Percentiles rank a stretch among this genome's conserved stretches.
These are phyloP conservation scores for Corythaixoides concolor DNA, from an alignment of 2,113 vertebrate genomes.

Conservation along the genomic window DNA sequence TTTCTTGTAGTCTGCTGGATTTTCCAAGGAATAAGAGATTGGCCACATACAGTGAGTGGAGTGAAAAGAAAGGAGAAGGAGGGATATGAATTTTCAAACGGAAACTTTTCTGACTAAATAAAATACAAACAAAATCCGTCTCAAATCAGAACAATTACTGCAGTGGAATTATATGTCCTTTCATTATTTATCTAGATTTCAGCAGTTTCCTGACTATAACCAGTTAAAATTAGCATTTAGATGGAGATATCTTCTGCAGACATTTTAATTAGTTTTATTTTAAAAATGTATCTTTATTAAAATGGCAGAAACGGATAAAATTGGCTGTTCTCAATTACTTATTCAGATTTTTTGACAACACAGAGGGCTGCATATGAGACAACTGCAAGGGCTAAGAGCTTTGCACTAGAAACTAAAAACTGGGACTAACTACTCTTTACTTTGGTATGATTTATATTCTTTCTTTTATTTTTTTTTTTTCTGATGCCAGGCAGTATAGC, in stretches of 20 bases:
- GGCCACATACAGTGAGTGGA: neutral
- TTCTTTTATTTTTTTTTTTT: too few species aligned
- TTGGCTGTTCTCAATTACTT: neutral
- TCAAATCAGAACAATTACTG: neutral
- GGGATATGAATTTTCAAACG: neutral
- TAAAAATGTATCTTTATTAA: neutral
- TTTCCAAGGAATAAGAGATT: neutral
- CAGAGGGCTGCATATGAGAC: neutral
- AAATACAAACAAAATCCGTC: neutral
- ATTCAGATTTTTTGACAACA: neutral
- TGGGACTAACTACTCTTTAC: neutral
- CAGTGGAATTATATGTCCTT: neutral
- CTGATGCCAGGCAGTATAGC: neutral
- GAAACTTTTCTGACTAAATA: neutral
- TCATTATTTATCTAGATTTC: neutral
- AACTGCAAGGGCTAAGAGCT: neutral
- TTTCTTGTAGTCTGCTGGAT: neutral
- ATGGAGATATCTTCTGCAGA: neutral
- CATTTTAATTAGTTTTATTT: neutral
- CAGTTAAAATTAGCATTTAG: neutral
- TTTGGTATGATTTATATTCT: neutral
- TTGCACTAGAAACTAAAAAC: neutral
- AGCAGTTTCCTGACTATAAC: neutral
- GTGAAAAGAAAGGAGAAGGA: neutral
- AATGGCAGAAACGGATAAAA: neutral